Evolutionary conservation across 1,140 invertebrate species (phyloP).

Genomic region (Bradysia coprophila): DNA sequence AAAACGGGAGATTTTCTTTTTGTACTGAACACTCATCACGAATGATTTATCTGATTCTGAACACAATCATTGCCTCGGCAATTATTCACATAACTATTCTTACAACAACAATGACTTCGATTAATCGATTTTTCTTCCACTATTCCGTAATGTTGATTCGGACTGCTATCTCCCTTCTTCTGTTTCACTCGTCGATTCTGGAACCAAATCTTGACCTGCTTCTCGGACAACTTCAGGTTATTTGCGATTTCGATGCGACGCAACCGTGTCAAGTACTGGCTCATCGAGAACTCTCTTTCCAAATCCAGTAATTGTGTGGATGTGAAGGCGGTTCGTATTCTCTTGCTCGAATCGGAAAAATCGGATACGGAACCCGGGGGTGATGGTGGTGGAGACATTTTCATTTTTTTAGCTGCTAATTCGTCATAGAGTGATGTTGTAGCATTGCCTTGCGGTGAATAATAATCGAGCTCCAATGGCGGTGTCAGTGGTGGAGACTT

Average conservation of each 20-base stretch:
- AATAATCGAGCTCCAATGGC: constrained; percentile 8
- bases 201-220: constrained; percentile 91
- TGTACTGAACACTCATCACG: too few relatives aligned
- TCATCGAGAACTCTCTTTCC: constrained; percentile 78
- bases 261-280: constrained; percentile 77
- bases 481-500: constrained; percentile 4
- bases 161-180: constrained; percentile 50
- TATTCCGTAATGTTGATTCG: background rate
- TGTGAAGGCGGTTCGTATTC: constrained; percentile 83
- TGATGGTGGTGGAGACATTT: constrained; percentile 30
- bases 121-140: background rate
- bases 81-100: too few relatives aligned
- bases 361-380: constrained; percentile 28
- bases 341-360: constrained; percentile 41
- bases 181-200: constrained; percentile 81
- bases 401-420: constrained; percentile 16
- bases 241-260: constrained; percentile 85
- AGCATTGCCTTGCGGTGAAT: constrained; percentile 17
- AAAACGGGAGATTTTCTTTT: too few relatives aligned
- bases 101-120: background rate
- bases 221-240: constrained; percentile 70
- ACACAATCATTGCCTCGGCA: too few relatives aligned
- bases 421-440: constrained; percentile 8
- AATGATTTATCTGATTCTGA: too few relatives aligned
- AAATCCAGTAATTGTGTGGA: constrained; percentile 79